Evolutionary conservation across 2,888 invertebrate species (phyloP).

Genomic region (Drosophila stalkeri): DNA sequence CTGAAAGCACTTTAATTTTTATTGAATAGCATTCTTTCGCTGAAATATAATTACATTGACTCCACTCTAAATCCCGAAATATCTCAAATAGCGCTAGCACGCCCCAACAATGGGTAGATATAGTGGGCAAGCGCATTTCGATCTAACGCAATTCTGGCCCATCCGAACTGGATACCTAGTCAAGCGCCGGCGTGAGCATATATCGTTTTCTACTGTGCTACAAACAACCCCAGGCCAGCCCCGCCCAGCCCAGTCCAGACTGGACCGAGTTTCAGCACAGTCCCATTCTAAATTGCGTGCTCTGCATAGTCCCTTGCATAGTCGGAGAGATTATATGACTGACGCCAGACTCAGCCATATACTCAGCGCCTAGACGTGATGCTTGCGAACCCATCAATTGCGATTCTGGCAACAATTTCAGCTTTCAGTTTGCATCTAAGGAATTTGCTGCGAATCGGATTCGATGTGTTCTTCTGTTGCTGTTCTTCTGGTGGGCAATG

Average conservation of each 20-base stretch:
- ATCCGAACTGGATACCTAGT: constrained; percentile 3
- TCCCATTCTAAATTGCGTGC: constrained; percentile 7
- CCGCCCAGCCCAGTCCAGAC: not conserved
- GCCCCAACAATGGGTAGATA: not conserved
- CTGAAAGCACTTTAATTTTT: not conserved
- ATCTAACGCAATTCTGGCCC: not conserved
- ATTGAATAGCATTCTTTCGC: not conserved
- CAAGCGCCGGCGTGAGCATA: constrained; percentile 49
- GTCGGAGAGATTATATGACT: not conserved
- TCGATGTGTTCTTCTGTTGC: constrained; percentile 20
- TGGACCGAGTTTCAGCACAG: too few relatives aligned
- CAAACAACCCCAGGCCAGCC: not conserved
- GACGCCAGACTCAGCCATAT: constrained; percentile 57
- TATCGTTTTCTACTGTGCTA: constrained; percentile 21
- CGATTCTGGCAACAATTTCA: constrained; percentile 66
- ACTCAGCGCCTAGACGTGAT: constrained; percentile 49
- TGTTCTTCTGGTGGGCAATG: constrained; percentile 37
- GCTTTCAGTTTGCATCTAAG: constrained; percentile 58
- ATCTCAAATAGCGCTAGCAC: not conserved
- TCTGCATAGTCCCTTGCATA: constrained; percentile 1
- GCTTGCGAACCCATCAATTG: constrained; percentile 78
- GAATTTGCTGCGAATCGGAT: constrained; percentile 55
- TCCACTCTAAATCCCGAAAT: not conserved
- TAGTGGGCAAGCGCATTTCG: not conserved
- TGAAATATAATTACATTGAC: not conserved